phyloP scores from a whole-genome alignment of 2,888 invertebrate species.

The Drosophila prolongata region DNA sequence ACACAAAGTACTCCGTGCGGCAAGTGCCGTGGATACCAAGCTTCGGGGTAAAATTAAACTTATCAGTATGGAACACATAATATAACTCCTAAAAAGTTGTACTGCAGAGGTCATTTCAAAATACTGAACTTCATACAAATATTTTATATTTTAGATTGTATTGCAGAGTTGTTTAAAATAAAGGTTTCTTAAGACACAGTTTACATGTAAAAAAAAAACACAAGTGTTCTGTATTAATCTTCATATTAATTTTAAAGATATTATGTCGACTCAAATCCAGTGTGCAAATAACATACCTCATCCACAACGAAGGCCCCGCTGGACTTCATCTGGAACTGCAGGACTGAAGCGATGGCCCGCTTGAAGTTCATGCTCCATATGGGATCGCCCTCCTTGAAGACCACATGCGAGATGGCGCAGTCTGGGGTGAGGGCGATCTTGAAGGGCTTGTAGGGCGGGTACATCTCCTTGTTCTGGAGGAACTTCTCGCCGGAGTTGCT shows the following conservation, averaged over 20 bases:
- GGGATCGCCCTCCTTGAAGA: slow-evolving; percentile 85
- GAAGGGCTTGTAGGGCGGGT: slow-evolving; percentile 84
- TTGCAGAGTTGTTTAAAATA: too few species aligned
- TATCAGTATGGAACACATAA: not conserved
- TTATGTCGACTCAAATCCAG: too few species aligned
- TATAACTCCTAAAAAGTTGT: too few species aligned
- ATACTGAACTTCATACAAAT: too few species aligned
- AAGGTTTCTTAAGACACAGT: too few species aligned
- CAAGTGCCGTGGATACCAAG: slow-evolving; percentile 87
- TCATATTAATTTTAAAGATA: too few species aligned
- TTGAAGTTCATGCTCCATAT: slow-evolving; percentile 89
- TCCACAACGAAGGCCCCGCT: slow-evolving; percentile 84
- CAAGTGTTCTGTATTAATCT: too few species aligned
- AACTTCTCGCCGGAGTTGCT: slow-evolving; percentile 84
- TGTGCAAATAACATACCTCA: slow-evolving; percentile 78
- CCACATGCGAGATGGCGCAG: slow-evolving; percentile 82
- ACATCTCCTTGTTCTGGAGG: slow-evolving; percentile 84
- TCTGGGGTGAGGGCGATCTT: slow-evolving; percentile 82
- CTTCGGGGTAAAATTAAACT: slow-evolving; percentile 75
- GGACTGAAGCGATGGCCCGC: slow-evolving; percentile 87
- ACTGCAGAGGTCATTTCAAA: too few species aligned
- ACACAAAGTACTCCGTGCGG: slow-evolving; percentile 85
- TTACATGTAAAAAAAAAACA: too few species aligned
- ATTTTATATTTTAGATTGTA: too few species aligned
- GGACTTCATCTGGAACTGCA: slow-evolving; percentile 86